Base-by-base conservation (phyloP, 2,113 vertebrate species). In the Nycticorax nycticorax region DNA sequence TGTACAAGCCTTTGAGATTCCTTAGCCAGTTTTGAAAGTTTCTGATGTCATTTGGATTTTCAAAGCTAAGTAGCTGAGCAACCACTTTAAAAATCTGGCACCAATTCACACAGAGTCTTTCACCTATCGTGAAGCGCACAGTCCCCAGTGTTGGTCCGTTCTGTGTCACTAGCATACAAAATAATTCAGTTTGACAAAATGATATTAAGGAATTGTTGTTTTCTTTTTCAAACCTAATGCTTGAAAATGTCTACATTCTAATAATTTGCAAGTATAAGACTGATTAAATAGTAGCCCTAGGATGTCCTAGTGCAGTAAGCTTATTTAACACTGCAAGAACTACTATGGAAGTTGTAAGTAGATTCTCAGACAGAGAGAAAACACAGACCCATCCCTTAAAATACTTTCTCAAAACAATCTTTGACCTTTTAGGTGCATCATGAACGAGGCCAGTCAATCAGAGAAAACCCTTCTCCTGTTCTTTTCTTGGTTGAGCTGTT, bases 341-440 rank as follows among this genome's bases (percentile, higher is more conserved):
- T 73, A 48, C 67, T 47, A 73, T 43, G 79, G 79, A 93, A 85
- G 55, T 26, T 79, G 8, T 35, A 93, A 95, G 85, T 3, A 83
- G 88, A 77, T 90, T 83, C 94, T 90, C 91, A 96, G 94, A 95
- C 95, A 93, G 92, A 97, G 96, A 96, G 91, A 93, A 95, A 96
- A 97, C 85, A 62, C 96, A 97, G 95, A 95, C 67, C 79, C 86
- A 95, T 83, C 92, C 85, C 94, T 95, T 96, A 95, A 96, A 93
- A 93, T 80, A 37, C 92, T 92, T 95, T 96, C 95, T 96, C 95
- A 96, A 97, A 97, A 97, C 96, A 97, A 53, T 95, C 91, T 95
- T 68, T 95, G 96, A 97, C 95, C 96, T 97, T 64, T 91, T 66
- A 91, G 92, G 91, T 86, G 94, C 92, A 97, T 95, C 96, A 97